Evolutionary conservation across 2,797 vertebrate genomes (phyloP), one percentile per base, ranked within the genome.

Genomic region (Rallus crepitans): DNA sequence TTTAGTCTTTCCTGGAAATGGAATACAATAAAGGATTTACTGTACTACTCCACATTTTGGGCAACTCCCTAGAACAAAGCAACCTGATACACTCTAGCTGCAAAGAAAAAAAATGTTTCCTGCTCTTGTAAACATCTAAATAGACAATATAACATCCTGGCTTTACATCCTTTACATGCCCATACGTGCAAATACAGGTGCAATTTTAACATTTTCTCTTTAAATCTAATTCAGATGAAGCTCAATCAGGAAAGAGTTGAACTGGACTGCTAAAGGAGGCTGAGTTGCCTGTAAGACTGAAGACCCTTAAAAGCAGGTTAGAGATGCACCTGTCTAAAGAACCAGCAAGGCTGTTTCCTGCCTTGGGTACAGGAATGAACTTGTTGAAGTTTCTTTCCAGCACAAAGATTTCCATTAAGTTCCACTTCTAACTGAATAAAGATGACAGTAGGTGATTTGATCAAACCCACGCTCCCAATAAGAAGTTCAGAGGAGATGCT

Each of bases 1-100:
- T 87, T 98, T 94, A 75, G 91, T 96, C 94, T 98, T 99, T 85
- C 99, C 99, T 99, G 93, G 68, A 98, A 97, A 97, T 59, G 5
- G 59, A 96, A 93, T 40, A 87, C n/a, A 87, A 57, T 17, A 83
- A 83, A 93, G 25, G 12, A 71, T 75, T 70, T 89, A 48, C 39
- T 5, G 6, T 45, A 64, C 19, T 79, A 31, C 69, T 76, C 27
- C 25, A 72, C 0, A 0, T 59, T 83, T 82, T 65, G 84, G 27
- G 33, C 52, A 52, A 72, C n/a, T 81, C 39, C 23, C 56, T 90
- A 69, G 57, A 93, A 60, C 1, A 8, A 89, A 82, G n/a, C 52
- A 50, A 65, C 20, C 18, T 35, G 56, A 85, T 40, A 61, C 11
- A 68, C 3, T 31, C 9, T 11, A 86, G 47, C 48, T 95, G 64